These are phyloP conservation scores for Drosophila pseudotakahashii DNA, from an alignment of 2,888 invertebrate species.

Conservation along the genomic window DNA sequence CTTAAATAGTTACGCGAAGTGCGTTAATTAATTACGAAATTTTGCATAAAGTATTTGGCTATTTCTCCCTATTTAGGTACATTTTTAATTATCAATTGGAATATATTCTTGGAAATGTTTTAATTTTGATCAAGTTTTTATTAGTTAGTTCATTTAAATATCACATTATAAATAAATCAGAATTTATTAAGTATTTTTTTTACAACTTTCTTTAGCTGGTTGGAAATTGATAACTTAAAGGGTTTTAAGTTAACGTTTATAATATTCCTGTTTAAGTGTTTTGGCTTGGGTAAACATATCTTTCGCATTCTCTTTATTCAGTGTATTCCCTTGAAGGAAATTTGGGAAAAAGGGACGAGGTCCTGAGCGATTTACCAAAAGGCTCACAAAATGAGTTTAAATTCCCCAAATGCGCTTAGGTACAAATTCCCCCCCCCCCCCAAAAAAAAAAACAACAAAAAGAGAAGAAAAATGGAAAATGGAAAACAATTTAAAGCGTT, in stretches of 20 bases:
- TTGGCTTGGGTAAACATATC: not conserved
- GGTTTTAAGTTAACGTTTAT: no score
- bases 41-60: not conserved
- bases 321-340: not conserved
- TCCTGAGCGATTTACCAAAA: constrained; percentile 40
- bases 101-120: no score
- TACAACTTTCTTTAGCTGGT: no score
- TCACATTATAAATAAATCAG: no score
- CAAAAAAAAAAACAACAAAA: constrained; percentile 8
- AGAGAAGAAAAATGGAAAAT: not conserved
- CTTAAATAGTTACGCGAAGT: constrained; percentile 1
- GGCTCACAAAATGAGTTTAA: constrained; percentile 58
- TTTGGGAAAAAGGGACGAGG: constrained; percentile 1
- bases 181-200: no score
- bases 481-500: constrained; percentile 40
- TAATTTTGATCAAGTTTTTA: no score
- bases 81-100: not conserved
- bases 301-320: not conserved
- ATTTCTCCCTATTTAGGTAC: not conserved
- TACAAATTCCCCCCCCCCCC: constrained; percentile 11
- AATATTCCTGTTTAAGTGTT: no score
- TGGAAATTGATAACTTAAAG: no score
- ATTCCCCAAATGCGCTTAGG: constrained; percentile 56
- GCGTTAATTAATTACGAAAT: not conserved
- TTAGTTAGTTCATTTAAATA: no score